phyloP scores from a whole-genome alignment of 2,113 vertebrate species.

The Ceyx cyanopectus region DNA sequence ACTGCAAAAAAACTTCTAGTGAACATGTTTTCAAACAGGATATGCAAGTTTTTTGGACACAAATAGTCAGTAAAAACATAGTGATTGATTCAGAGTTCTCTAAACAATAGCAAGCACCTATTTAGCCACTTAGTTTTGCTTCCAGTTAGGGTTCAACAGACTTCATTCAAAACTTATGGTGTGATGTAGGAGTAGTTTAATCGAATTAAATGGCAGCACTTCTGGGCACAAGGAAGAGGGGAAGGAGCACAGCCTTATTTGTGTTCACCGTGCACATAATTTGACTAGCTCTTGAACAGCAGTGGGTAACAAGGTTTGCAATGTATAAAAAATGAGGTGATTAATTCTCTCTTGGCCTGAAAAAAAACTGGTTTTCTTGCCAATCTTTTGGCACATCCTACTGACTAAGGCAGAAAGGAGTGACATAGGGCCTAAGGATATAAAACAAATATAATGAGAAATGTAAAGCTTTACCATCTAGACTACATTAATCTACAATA shows the following conservation, averaged over 20 bases:
- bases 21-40: background rate
- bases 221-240: background rate
- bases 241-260: background rate
- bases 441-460: background rate
- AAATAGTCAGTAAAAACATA: background rate
- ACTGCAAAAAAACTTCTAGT: background rate
- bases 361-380: conserved; percentile 43
- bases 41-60: background rate
- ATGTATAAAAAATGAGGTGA: background rate
- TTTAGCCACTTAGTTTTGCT: background rate
- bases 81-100: background rate
- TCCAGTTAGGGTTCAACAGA: background rate
- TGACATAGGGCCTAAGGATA: background rate
- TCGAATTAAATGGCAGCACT: background rate
- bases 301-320: background rate
- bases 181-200: background rate
- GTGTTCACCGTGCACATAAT: background rate
- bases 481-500: background rate
- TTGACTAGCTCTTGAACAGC: background rate
- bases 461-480: background rate
- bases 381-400: conserved; percentile 46
- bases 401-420: conserved; percentile 34
- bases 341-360: conserved; percentile 17
- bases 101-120: background rate
- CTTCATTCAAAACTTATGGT: background rate